phyloP scores from a whole-genome alignment of 2,797 vertebrate species.

The Oophaga sylvatica region DNA sequence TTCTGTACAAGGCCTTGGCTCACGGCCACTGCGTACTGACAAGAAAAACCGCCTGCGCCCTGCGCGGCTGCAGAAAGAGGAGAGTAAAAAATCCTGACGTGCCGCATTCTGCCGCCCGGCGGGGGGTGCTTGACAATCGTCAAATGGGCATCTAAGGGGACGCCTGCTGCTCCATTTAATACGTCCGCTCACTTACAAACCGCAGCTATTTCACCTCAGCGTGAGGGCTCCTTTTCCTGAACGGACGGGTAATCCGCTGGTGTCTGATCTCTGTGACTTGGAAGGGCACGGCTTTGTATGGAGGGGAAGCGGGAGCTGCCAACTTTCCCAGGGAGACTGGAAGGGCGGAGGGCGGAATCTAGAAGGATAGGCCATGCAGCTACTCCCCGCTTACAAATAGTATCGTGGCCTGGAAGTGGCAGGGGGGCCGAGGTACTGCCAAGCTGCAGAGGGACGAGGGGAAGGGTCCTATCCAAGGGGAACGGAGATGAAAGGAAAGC shows the following conservation, averaged over 20 bases:
- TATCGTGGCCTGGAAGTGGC: slow-evolving; percentile 12
- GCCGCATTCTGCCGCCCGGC: slow-evolving; percentile 55
- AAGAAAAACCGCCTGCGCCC: slow-evolving; percentile 45
- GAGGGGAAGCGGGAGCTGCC: slow-evolving; percentile 49
- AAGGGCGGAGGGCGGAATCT: slow-evolving; percentile 4
- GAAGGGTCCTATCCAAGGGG: background rate
- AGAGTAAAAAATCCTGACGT: slow-evolving; percentile 52
- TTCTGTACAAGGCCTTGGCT: slow-evolving; percentile 46
- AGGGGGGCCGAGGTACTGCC: background rate
- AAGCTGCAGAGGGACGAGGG: background rate
- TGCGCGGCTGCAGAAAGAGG: slow-evolving; percentile 20
- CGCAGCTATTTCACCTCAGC: slow-evolving; percentile 54
- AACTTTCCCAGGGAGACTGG: slow-evolving; percentile 53
- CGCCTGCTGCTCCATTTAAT: slow-evolving; percentile 53
- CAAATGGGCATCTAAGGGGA: slow-evolving; percentile 53
- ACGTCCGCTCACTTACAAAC: slow-evolving; percentile 56
- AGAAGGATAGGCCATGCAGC: background rate
- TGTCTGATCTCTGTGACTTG: slow-evolving; percentile 58
- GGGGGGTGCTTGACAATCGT: slow-evolving; percentile 45
- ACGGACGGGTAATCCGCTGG: slow-evolving; percentile 47
- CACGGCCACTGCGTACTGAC: slow-evolving; percentile 43
- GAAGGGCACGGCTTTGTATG: slow-evolving; percentile 54
- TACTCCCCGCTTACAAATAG: background rate
- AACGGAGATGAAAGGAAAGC: background rate
- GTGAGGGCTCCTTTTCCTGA: slow-evolving; percentile 48